Base-by-base conservation (phyloP, 2,113 vertebrate genomes). In the Taurulus bubalis region DNA sequence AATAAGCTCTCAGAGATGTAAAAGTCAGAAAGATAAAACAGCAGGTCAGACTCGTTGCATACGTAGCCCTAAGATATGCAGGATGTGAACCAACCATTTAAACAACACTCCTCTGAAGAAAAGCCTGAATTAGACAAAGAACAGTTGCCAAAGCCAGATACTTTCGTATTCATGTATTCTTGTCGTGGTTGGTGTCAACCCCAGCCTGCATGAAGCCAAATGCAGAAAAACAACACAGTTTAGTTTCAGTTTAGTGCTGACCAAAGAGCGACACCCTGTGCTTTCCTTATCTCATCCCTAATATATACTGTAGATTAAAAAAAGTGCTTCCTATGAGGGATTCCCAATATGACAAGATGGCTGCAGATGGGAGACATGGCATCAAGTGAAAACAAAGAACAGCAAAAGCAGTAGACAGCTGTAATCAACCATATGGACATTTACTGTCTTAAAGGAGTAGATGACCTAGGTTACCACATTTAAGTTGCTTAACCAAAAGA, bases 341-440 rank as follows among this genome's bases (percentile, higher is more conserved):
- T n/a, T 45, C 10, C 30, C 16, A 73, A 26, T 22, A 36, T 40
- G 22, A 63, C 16, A 26, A 30, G 3, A 77, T 60, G 20, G 30
- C 63, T 60, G 18, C 64, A 71, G 42, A 79, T 69, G 67, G 38
- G 47, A 83, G 60, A 16, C n/a, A 24, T 47, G 66, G 62, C 53
- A 74, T 63, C 28, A 62, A 49, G 60, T 53, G 38, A 34, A 68
- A 75, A 69, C 30, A 69, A 69, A 60, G 47, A 67, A 26, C 11
- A 80, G 24, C 1, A 71, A 47, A 76, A 8, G 30, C 67, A 73
- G 67, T 24, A 60, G 62, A 56, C 68, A 63, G 70, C 69, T 6
- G 3, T 2, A 24, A 56, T 53, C 59, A n/a, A 38, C 63, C 72
- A 58, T 77, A 67, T 77, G 58, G 53, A 62, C 64, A 16, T 80